A percentile compares a stretch with the other conserved stretches of the same genome.
phyloP scores from a whole-genome alignment of 2,113 vertebrate species.

The Sceloporus tristichus region DNA sequence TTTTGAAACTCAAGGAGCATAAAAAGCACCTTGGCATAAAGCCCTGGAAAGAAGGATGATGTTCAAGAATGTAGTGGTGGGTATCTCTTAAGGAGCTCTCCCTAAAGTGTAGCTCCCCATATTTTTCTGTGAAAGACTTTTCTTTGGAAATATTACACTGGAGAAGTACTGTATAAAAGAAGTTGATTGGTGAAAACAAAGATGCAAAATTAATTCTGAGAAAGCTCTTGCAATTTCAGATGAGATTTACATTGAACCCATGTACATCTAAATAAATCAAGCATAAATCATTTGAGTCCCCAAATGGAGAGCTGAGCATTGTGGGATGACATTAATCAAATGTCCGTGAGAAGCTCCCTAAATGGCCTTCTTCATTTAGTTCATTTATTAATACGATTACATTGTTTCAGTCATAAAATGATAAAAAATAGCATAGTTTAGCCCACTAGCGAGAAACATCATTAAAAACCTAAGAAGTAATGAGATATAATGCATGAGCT shows the following conservation, averaged over 20 bases:
- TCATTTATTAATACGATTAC: conserved; percentile 20
- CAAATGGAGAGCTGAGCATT: conserved; percentile 31
- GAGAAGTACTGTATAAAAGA: conserved; percentile 35
- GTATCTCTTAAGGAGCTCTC: not conserved
- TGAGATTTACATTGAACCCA: not conserved
- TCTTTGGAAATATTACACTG: conserved; percentile 45
- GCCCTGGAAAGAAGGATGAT: not conserved
- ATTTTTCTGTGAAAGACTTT: conserved; percentile 47
- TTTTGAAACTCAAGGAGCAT: not conserved
- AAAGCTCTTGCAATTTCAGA: conserved; percentile 35
- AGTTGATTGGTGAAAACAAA: conserved; percentile 24
- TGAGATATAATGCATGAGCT: conserved; percentile 25
- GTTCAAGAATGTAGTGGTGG: not conserved
- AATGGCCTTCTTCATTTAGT: conserved; percentile 18
- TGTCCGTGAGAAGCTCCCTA: conserved; percentile 31
- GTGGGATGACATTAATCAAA: conserved; percentile 7
- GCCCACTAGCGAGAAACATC: conserved; percentile 19
- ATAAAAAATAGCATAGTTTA: not conserved
- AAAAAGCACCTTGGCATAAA: not conserved
- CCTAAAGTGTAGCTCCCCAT: not conserved
- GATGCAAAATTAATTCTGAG: conserved; percentile 15
- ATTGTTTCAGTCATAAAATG: conserved; percentile 39
- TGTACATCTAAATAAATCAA: conserved; percentile 44
- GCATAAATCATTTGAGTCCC: conserved; percentile 28
- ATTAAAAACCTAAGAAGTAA: conserved; percentile 35